phyloP scores from a whole-genome alignment of 1,140 invertebrate genomes.

The Homarus americanus region DNA sequence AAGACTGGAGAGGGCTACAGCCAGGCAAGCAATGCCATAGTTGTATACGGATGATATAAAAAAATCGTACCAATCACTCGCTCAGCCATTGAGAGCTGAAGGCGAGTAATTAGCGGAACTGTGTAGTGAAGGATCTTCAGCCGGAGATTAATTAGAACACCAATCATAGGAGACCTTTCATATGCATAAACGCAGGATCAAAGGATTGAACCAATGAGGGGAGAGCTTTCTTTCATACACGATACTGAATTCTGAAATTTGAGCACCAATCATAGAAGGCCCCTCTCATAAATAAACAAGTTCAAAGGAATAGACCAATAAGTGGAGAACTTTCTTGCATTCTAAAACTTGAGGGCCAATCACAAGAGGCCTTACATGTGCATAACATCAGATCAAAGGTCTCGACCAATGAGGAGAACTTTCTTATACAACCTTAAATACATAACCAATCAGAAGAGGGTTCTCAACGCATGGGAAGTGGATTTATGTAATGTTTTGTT shows the following conservation, averaged over 20 bases:
- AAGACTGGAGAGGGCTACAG: too few relatives aligned
- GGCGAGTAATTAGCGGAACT: neutral
- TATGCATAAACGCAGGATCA: constrained; percentile 13
- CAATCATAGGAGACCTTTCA: constrained; percentile 34
- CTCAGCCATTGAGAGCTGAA: constrained; percentile 13
- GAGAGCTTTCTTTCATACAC: neutral
- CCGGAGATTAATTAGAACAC: constrained; percentile 22
- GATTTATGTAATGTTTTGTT: too few relatives aligned
- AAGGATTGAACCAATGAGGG: constrained; percentile 16
- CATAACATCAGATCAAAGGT: too few relatives aligned
- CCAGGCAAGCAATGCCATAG: neutral
- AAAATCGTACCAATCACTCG: constrained; percentile 1
- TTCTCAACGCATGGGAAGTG: too few relatives aligned
- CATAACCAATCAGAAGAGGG: too few relatives aligned
- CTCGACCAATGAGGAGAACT: too few relatives aligned
- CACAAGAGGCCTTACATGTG: too few relatives aligned
- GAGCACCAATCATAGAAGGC: neutral
- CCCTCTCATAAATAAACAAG: too few relatives aligned
- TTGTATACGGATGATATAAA: neutral
- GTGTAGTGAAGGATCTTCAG: constrained; percentile 30
- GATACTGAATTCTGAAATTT: neutral
- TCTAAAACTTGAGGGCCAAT: too few relatives aligned
- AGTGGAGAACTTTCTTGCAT: too few relatives aligned
- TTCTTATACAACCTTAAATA: too few relatives aligned
- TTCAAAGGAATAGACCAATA: too few relatives aligned